Evolutionary conservation across 2,888 invertebrate genomes (phyloP).

Genomic region (Axea sp.): DNA sequence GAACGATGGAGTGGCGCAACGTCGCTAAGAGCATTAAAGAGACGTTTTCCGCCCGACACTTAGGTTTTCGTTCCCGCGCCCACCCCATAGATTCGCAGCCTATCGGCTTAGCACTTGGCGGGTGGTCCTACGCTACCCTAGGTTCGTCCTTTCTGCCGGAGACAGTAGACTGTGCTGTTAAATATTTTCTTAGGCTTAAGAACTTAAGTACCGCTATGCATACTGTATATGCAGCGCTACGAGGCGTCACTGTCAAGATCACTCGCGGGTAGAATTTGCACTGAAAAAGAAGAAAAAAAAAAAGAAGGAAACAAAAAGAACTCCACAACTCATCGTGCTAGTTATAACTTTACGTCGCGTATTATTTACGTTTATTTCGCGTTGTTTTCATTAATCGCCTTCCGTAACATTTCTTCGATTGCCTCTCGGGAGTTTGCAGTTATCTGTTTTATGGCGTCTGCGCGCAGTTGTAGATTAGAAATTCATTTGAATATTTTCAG

Average conservation of each 20-base stretch:
- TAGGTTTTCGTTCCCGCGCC: conserved; percentile 72
- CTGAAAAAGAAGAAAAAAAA: conserved; percentile 25
- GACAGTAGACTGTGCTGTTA: conserved; percentile 63
- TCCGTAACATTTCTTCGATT: conserved; percentile 10
- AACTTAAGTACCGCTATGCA: conserved; percentile 64
- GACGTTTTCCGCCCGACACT: conserved; percentile 77
- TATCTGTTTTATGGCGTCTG: conserved; percentile 66
- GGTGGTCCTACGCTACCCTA: conserved; percentile 70
- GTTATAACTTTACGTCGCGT: too few species aligned
- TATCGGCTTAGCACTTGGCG: conserved; percentile 77
- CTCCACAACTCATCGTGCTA: too few species aligned
- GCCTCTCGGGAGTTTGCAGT: conserved; percentile 30
- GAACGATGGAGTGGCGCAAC: conserved; percentile 68
- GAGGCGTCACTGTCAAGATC: conserved; percentile 57
- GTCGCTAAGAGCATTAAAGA: conserved; percentile 78
- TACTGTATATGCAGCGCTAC: conserved; percentile 54
- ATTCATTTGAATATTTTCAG: conserved; percentile 81
- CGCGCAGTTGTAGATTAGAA: conserved; percentile 79
- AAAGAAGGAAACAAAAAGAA: too few species aligned
- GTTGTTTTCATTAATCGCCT: neutral
- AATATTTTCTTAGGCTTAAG: conserved; percentile 72
- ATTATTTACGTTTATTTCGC: neutral
- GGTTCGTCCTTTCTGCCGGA: conserved; percentile 54
- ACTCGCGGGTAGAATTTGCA: conserved; percentile 30
- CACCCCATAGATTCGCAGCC: conserved; percentile 76